phyloP scores from a whole-genome alignment of 2,113 vertebrate genomes.

The Leucopsar rothschildi region DNA sequence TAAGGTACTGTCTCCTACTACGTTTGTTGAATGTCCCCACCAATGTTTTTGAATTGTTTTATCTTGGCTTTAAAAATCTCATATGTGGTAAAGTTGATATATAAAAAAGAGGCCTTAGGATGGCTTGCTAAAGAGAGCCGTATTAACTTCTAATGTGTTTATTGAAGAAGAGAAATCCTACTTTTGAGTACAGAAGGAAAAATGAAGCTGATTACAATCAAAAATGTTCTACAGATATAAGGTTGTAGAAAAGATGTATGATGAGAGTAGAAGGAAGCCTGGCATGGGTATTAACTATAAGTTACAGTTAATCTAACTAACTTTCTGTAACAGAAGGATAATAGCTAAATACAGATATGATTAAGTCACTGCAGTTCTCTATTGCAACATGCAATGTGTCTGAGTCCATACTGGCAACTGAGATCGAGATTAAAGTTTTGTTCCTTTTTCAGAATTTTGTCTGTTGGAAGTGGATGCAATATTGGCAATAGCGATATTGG shows the following conservation, averaged over 20 bases:
- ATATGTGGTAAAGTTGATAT: neutral
- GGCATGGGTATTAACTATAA: neutral
- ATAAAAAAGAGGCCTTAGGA: neutral
- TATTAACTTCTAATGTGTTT: neutral
- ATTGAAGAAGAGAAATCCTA: neutral
- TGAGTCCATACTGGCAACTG: neutral
- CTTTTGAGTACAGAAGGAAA: neutral
- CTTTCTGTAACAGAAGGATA: neutral
- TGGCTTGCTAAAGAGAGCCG: neutral
- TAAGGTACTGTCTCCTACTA: neutral
- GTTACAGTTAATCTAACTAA: neutral
- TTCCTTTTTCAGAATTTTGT: neutral
- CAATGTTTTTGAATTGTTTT: neutral
- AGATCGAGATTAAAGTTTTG: neutral
- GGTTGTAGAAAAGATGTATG: neutral
- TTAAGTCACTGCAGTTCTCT: neutral
- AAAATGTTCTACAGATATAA: neutral
- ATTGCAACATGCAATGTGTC: neutral
- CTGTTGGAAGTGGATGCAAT: neutral
- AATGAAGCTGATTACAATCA: neutral
- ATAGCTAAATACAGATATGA: slow-evolving; percentile 8
- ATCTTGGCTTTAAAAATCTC: neutral
- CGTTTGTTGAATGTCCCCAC: neutral
- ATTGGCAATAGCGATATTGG: neutral
- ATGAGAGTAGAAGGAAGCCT: neutral